Base-by-base conservation (phyloP, 2,888 invertebrate genomes). In the Pyrrhia umbra region DNA sequence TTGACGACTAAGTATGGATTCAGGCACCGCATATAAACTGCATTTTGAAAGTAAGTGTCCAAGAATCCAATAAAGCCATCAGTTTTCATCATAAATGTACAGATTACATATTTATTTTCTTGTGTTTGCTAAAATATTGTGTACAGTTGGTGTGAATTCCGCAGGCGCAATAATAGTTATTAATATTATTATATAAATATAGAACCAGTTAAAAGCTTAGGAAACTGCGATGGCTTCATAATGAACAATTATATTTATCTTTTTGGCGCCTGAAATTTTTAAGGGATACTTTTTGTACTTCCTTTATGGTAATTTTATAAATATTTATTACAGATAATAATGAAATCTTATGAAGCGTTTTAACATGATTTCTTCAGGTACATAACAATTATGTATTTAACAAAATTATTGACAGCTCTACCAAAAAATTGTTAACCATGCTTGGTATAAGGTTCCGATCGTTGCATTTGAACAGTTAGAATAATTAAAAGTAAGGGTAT, bases 391-490 rank as follows among this genome's bases (percentile, higher is more conserved):
- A 79, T 76, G 74, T 78, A 66, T 75, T 57, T 69, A 62, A 63
- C 69, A 71, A 79, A 80, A 78, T 75, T 77, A 62, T 66, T 72
- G 82, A 83, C 81, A 82, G 80, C 76, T 81, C 66, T 83, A 87
- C 86, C 87, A 87, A 87, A 87, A n/a, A 77, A 83, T 66, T 59
- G 50, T 71, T 81, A 76, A 77, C 76, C 67, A 68, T 39, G 62
- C 30, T 76, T 79, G 76, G 75, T 80, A 68, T 80, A 82, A 75
- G 78, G 80, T 83, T 83, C 79, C 81, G 54, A 74, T 78, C 61
- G 50, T 73, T 68, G 80, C 77, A 75, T 67, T 79, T 64, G 68
- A 68, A 58, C 55, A 67, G 58, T 80, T 79, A 79, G 61, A 49
- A 34, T 79, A 78, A 57, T 75, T 70, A 65, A 52, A 47, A 45